Evolutionary conservation across 2,797 vertebrate genomes (phyloP).

Genomic region (Pachyuromys duprasi): DNA sequence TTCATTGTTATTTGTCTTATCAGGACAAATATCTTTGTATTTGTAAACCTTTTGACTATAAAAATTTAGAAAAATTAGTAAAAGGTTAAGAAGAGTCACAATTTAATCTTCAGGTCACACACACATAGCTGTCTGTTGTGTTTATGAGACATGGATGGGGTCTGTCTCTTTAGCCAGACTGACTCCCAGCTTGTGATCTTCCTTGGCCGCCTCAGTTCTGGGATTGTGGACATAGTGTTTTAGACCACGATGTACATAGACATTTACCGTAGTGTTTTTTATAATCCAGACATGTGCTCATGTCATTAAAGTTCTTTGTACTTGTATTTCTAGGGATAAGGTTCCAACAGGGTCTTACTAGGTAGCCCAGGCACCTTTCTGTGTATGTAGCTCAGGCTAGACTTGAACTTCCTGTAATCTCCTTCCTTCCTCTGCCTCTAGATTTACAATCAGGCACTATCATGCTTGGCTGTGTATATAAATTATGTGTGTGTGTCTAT

Average conservation of each 20-base stretch:
- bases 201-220: neutral
- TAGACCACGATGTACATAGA: neutral
- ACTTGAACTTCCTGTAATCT: neutral
- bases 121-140: neutral
- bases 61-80: slow-evolving; percentile 1
- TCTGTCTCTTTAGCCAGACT: neutral
- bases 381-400: neutral
- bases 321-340: neutral
- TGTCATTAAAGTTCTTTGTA: slow-evolving; percentile 41
- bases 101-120: slow-evolving; percentile 9
- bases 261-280: slow-evolving; percentile 25
- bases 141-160: neutral
- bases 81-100: slow-evolving; percentile 6
- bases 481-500: neutral
- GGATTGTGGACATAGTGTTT: neutral
- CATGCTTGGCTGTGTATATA: neutral
- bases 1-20: slow-evolving; percentile 66
- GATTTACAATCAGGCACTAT: neutral
- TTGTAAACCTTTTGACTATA: slow-evolving; percentile 38
- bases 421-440: neutral
- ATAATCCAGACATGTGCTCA: neutral
- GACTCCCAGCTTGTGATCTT: neutral
- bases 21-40: slow-evolving; percentile 35
- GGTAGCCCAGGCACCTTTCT: neutral
- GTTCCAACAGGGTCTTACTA: neutral